These are phyloP conservation scores for Bursaphelenchus mucronatus DNA, from an alignment of 1,140 invertebrate genomes.

Conservation along the genomic window DNA sequence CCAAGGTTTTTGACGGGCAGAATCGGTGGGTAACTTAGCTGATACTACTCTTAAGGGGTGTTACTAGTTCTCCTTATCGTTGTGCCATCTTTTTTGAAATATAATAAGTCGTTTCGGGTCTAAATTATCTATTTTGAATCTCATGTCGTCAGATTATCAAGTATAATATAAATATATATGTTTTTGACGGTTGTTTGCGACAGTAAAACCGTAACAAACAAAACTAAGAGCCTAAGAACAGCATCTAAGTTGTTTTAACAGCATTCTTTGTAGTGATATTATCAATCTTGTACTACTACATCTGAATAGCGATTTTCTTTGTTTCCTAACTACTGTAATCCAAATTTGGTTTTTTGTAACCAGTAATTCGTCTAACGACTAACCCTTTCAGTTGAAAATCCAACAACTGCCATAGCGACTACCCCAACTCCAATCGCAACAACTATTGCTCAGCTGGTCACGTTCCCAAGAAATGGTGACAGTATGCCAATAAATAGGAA, in stretches of 20 bases:
- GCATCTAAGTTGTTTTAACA: too few species aligned
- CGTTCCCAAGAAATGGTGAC: slow-evolving; percentile 27
- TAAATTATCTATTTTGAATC: not conserved
- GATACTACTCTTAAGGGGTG: not conserved
- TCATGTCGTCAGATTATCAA: not conserved
- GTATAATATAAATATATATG: not conserved
- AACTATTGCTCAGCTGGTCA: slow-evolving; percentile 4
- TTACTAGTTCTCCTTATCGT: not conserved
- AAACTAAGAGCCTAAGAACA: too few species aligned
- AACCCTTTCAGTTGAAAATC: not conserved
- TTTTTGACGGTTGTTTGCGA: not conserved
- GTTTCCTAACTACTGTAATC: not conserved
- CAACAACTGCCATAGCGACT: not conserved
- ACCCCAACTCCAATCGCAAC: slow-evolving; percentile 22
- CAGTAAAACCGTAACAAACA: too few species aligned
- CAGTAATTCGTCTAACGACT: not conserved
- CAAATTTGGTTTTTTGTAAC: not conserved
- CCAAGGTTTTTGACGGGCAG: slow-evolving; percentile 5
- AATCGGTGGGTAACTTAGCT: not conserved
- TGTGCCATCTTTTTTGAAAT: not conserved
- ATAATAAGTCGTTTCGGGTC: not conserved
- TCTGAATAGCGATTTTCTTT: too few species aligned
- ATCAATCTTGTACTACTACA: too few species aligned
- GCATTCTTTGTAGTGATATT: too few species aligned
- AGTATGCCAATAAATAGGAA: not conserved